Evolutionary conservation across 2,113 vertebrate genomes (phyloP).

Genomic region (Grammomys surdaster): DNA sequence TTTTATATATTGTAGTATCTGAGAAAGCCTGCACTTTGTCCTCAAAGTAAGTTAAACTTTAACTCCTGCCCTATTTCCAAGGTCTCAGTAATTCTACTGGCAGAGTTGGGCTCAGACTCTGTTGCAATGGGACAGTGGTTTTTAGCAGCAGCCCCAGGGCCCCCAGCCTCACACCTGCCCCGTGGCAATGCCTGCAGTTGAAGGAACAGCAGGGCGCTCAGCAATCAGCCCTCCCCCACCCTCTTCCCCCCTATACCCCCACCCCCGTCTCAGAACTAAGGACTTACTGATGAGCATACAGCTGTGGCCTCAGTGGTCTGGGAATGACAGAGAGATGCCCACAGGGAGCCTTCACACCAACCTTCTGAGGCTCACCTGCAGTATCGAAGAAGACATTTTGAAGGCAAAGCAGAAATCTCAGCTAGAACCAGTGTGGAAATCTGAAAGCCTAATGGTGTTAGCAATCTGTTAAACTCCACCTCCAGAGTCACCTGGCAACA

Average conservation of each 20-base stretch:
- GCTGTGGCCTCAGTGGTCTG: background rate
- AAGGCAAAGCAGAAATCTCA: background rate
- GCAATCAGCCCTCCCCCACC: background rate
- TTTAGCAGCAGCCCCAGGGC: background rate
- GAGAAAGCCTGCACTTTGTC: slow-evolving; percentile 10
- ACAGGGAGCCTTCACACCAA: background rate
- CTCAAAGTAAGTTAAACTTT: slow-evolving; percentile 41
- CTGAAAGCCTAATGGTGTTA: background rate
- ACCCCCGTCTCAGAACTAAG: background rate
- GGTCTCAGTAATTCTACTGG: background rate
- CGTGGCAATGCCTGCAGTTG: slow-evolving; percentile 7
- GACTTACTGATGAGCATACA: background rate
- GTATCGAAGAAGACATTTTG: background rate
- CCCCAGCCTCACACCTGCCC: slow-evolving; percentile 33
- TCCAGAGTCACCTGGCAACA: too few relatives aligned
- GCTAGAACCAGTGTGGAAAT: background rate
- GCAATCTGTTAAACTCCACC: too few relatives aligned
- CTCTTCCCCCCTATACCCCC: too few relatives aligned
- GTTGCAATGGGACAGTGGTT: background rate
- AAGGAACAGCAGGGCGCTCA: background rate
- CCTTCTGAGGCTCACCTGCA: background rate
- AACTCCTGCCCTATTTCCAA: background rate
- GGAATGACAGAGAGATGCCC: background rate
- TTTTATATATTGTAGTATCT: background rate
- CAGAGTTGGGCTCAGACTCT: background rate